Conservation (phyloP, 2,888 invertebrate species). For the Fragum whitleyi region DNA sequence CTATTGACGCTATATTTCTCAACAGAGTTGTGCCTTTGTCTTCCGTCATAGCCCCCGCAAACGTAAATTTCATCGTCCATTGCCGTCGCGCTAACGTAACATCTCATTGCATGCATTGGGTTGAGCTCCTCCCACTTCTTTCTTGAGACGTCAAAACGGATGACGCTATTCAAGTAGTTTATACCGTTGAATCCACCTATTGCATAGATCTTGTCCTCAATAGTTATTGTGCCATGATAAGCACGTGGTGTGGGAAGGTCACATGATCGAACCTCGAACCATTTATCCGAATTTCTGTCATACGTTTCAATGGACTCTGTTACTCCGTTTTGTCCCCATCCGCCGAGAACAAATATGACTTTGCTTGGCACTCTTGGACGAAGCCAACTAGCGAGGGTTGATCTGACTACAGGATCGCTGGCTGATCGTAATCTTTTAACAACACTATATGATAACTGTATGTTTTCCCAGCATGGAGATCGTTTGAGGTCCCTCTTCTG, state of each 20-base stretch:
- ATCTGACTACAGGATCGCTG: conserved; percentile 36
- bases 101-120: conserved; percentile 86
- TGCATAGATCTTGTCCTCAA: conserved; percentile 84
- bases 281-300: conserved; percentile 88
- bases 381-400: conserved; percentile 48
- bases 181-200: conserved; percentile 86
- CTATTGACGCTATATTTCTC: conserved; percentile 93
- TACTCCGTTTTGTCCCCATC: conserved; percentile 91
- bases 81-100: conserved; percentile 89
- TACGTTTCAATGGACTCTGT: conserved; percentile 85
- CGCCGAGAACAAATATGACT: conserved; percentile 93
- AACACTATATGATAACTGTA: conserved; percentile 45
- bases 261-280: conserved; percentile 88
- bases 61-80: conserved; percentile 84
- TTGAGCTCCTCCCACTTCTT: conserved; percentile 85
- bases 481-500: conserved; percentile 56
- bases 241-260: conserved; percentile 91
- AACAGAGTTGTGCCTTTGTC: conserved; percentile 93
- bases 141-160: conserved; percentile 82
- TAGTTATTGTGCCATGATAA: conserved; percentile 90
- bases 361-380: conserved; percentile 92
- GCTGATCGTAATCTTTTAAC: conserved; percentile 55
- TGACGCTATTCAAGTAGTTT: conserved; percentile 85
- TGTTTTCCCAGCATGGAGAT: conserved; percentile 50
- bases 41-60: conserved; percentile 86